Conservation (phyloP, 2,797 vertebrate genomes). For the Acestrorhynchus altus region DNA sequence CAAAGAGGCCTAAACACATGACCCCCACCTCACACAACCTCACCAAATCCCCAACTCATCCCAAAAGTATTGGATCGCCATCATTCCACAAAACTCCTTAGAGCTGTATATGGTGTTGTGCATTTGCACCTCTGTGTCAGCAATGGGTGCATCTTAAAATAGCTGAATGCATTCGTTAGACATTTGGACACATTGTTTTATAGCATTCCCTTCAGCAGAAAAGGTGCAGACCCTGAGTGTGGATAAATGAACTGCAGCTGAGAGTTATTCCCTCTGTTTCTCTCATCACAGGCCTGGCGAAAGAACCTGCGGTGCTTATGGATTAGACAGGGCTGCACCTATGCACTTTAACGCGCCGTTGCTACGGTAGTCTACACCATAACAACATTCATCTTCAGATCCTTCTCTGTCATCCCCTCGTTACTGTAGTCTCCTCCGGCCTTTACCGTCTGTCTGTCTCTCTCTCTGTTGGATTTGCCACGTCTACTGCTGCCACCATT, state of each 20-base stretch:
- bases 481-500: slow-evolving; percentile 20
- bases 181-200: too few species aligned
- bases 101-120: too few species aligned
- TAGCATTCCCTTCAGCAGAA: slow-evolving; percentile 41
- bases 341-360: background rate
- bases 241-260: slow-evolving; percentile 67
- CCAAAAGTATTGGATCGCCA: too few species aligned
- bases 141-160: too few species aligned
- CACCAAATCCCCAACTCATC: too few species aligned
- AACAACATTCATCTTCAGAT: slow-evolving; percentile 8
- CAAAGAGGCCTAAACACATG: too few species aligned
- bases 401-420: slow-evolving; percentile 1
- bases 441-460: background rate
- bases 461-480: background rate
- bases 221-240: slow-evolving; percentile 68
- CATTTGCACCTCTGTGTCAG: too few species aligned
- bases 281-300: slow-evolving; percentile 60
- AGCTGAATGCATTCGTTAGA: too few species aligned
- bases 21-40: too few species aligned
- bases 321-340: background rate
- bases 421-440: slow-evolving; percentile 1
- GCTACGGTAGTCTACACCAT: slow-evolving; percentile 4
- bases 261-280: slow-evolving; percentile 60
- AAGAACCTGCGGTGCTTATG: slow-evolving; percentile 1
- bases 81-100: too few species aligned